These are phyloP conservation scores for Panulirus ornatus DNA, from an alignment of 1,140 invertebrate genomes.

Conservation along the genomic window DNA sequence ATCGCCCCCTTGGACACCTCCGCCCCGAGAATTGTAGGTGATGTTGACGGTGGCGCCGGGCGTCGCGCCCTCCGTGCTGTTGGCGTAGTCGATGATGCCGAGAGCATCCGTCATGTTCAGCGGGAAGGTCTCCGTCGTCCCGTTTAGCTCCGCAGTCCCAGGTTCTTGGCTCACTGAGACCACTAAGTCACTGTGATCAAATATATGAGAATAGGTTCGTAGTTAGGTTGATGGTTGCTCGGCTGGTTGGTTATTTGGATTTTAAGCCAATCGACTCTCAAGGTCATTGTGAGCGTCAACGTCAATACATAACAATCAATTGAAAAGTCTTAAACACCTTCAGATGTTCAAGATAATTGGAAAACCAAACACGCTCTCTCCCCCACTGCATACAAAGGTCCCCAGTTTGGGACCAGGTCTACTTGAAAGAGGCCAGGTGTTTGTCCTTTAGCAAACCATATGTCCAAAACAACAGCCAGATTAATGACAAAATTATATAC, in stretches of 20 bases:
- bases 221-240: no score
- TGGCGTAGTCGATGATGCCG: neutral
- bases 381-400: neutral
- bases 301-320: neutral
- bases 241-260: neutral
- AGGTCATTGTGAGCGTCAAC: neutral
- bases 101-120: neutral
- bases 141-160: neutral
- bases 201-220: no score
- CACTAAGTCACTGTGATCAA: neutral
- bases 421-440: neutral
- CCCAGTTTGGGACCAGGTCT: neutral
- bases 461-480: no score
- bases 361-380: no score
- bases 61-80: neutral
- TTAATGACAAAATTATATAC: no score
- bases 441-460: neutral
- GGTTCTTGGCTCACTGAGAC: neutral
- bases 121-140: neutral
- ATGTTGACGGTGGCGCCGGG: neutral
- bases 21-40: slow-evolving; percentile 33
- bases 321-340: neutral
- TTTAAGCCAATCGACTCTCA: neutral
- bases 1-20: neutral
- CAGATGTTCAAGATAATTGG: neutral